Conservation (phyloP, 2,888 invertebrate genomes). For the Cynaeus angustus region DNA sequence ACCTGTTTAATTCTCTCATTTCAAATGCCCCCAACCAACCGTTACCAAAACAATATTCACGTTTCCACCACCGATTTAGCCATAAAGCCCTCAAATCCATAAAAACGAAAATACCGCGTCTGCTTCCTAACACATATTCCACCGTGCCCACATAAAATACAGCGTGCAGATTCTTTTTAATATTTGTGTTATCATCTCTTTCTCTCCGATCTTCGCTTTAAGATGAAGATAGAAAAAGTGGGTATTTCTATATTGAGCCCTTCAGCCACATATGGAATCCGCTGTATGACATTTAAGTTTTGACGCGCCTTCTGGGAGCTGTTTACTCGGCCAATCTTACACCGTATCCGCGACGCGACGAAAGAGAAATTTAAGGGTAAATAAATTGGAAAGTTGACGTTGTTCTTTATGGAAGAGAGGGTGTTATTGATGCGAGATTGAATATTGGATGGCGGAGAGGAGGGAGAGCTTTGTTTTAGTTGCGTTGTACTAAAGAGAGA, state of each 20-base stretch:
- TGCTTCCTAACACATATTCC: conserved; percentile 60
- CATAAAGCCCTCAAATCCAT: conserved; percentile 65
- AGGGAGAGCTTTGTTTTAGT: not conserved
- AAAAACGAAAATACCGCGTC: conserved; percentile 65
- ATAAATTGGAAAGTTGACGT: conserved; percentile 67
- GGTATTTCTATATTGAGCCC: not conserved
- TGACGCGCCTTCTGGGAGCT: conserved; percentile 69
- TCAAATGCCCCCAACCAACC: not conserved
- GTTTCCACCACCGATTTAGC: conserved; percentile 63
- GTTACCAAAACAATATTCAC: conserved; percentile 18
- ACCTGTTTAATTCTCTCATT: too few relatives aligned
- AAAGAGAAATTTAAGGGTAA: conserved; percentile 67
- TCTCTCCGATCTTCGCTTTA: not conserved
- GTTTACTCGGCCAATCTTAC: conserved; percentile 70
- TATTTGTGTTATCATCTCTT: not conserved
- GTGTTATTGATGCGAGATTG: conserved; percentile 52
- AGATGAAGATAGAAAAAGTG: not conserved
- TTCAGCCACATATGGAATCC: conserved; percentile 64
- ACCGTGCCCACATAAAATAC: conserved; percentile 56
- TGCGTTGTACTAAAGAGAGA: not conserved
- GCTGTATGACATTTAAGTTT: conserved; percentile 69
- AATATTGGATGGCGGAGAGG: conserved; percentile 11
- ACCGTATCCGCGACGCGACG: conserved; percentile 62
- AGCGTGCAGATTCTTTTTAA: not conserved
- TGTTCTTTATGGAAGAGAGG: conserved; percentile 62